Evolutionary conservation across 2,113 vertebrate genomes (phyloP), one percentile per base, ranked within the genome.

Genomic region (Anolis sagrei): DNA sequence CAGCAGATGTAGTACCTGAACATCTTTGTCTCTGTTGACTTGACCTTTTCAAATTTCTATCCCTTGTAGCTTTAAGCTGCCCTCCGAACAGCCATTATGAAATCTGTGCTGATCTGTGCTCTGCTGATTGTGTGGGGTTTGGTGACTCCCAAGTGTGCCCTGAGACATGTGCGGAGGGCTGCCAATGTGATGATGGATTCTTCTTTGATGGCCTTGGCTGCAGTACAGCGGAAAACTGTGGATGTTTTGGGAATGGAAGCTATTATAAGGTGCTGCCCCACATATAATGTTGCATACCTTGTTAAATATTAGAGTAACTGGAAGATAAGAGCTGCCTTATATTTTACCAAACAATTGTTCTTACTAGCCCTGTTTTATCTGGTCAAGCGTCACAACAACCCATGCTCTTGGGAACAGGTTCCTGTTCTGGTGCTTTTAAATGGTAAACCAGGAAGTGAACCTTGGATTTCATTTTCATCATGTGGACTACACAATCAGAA

Each of bases 71-170:
- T 61, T 66, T 93, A 14, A 0, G 76, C 70, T 97, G 97, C 25
- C 96, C 95, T 1, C 48, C 90, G 18, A 91, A 97, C 90, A 97
- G 97, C 69, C 97, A 97, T 87, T 97, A 97, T 0, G 92, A 96
- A 72, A 11, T 94, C 51, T 98, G 97, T 5, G 94, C 95, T 0
- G 92, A 96, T 4, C n/a, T 91, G 39, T 97, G 96, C 79, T 85
- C 96, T 1, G 49, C 90, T 36, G 81, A 93, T 62, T 98, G 97
- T 69, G 89, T 94, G 0, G 95, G 95, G 5, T 91, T 97, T 72
- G 91, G 87, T 0, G 88, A 92, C 1, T 82, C 96, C 0, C 78
- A 72, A 0, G 39, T 81, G 44, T 96, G 96, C 76, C 89, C 96
- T 0, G 82, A 72, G 0, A 51, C 3, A 1, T 98, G 97, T n/a